Evolutionary conservation across 2,888 invertebrate genomes (phyloP).

Genomic region (Desoria tigrina): DNA sequence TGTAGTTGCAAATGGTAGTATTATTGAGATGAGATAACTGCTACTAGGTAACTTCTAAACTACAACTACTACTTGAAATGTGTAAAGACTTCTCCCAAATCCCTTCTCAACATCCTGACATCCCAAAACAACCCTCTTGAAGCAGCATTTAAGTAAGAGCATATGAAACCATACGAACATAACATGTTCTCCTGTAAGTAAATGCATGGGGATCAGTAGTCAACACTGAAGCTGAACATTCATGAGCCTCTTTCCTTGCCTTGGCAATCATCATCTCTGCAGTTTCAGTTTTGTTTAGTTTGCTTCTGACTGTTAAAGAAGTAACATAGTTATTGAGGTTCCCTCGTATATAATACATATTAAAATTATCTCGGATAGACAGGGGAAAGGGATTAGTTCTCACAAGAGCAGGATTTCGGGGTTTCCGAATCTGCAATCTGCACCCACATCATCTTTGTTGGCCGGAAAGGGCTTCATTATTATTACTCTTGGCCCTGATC

Average conservation of each 20-base stretch:
- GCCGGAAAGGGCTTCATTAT: too few relatives aligned
- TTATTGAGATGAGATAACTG: too few relatives aligned
- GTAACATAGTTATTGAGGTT: conserved; percentile 3
- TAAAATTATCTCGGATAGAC: background rate
- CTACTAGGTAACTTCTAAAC: too few relatives aligned
- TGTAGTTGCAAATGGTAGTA: too few relatives aligned
- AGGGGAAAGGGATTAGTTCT: background rate
- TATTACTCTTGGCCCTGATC: too few relatives aligned
- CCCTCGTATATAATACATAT: background rate
- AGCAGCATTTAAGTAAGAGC: background rate
- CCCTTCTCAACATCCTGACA: background rate
- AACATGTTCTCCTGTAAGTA: background rate
- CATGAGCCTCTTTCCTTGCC: too few relatives aligned
- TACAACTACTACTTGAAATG: background rate
- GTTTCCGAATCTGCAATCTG: too few relatives aligned
- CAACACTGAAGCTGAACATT: background rate
- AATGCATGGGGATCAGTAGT: conserved; percentile 3
- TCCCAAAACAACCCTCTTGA: background rate
- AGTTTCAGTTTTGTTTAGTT: conserved; percentile 15
- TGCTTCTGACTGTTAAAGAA: conserved; percentile 18
- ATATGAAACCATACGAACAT: background rate
- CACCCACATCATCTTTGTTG: too few relatives aligned
- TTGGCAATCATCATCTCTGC: too few relatives aligned
- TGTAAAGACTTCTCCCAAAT: background rate
- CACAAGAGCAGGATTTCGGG: background rate